Conservation (phyloP, 2,113 vertebrate genomes). For the Tenebrosternarchus preto region DNA sequence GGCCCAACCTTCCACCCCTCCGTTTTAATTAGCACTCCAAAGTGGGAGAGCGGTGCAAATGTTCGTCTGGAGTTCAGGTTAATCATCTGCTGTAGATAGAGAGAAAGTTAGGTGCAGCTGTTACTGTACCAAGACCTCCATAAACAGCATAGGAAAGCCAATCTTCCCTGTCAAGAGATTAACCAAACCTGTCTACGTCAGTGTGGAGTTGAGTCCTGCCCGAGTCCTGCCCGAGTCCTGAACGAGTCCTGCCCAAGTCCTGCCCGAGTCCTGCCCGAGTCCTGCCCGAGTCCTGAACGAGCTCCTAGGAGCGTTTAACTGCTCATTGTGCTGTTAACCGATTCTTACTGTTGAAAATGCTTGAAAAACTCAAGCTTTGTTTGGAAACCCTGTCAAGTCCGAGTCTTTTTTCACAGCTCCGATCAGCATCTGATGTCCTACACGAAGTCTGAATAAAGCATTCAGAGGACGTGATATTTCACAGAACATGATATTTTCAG, state of each 20-base stretch:
- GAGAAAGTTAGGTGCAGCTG: neutral
- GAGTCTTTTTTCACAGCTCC: neutral
- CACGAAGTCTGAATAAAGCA: neutral
- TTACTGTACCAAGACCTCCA: neutral
- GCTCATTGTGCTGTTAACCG: neutral
- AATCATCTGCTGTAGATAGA: conserved; percentile 5
- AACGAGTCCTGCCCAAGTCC: neutral
- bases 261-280: neutral
- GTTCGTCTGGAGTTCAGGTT: neutral
- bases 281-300: neutral
- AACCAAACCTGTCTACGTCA: neutral
- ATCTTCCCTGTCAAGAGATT: conserved; percentile 1
- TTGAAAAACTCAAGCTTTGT: neutral
- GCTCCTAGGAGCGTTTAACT: neutral
- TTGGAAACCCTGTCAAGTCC: neutral
- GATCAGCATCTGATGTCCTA: neutral
- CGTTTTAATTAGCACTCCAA: conserved; percentile 21
- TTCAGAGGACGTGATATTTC: neutral
- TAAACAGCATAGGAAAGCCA: neutral
- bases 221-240: neutral
- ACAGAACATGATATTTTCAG: neutral
- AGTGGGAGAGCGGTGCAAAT: conserved; percentile 4
- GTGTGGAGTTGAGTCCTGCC: neutral
- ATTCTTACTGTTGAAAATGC: neutral
- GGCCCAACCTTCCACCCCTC: conserved; percentile 13